Percentiles rank a stretch among this genome's conserved stretches.
These are phyloP conservation scores for Sinocyclocheilus rhinocerous DNA, from an alignment of 2,113 vertebrate species.

Conservation along the genomic window DNA sequence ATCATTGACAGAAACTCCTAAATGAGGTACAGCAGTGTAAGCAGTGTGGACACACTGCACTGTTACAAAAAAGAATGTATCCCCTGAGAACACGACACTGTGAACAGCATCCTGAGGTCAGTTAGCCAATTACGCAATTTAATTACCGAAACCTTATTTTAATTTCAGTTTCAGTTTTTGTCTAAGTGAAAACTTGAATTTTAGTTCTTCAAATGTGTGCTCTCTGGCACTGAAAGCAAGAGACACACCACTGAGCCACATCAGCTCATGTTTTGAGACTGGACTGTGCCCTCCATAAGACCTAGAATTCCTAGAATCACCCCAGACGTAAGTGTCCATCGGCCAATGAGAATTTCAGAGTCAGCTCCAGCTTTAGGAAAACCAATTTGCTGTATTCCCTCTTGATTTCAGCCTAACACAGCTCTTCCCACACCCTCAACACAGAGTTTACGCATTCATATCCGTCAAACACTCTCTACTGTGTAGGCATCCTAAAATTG, in stretches of 20 bases:
- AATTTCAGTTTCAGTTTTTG: not conserved
- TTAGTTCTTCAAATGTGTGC: not conserved
- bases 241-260: no score
- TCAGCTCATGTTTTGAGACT: not conserved
- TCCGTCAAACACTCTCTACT: not conserved
- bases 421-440: slow-evolving; percentile 13
- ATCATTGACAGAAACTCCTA: not conserved
- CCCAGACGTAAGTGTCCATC: not conserved
- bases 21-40: no score
- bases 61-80: not conserved
- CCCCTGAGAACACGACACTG: not conserved
- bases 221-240: not conserved
- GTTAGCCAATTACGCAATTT: not conserved
- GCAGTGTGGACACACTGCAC: no score
- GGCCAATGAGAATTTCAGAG: not conserved
- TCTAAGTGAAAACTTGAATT: not conserved
- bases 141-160: not conserved
- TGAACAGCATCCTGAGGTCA: not conserved
- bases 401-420: not conserved
- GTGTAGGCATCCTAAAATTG: slow-evolving; percentile 18
- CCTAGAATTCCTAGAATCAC: not conserved
- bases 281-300: not conserved
- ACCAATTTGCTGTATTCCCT: not conserved
- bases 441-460: not conserved
- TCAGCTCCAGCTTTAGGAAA: not conserved